phyloP scores from a whole-genome alignment of 2,888 invertebrate species.

The Eristalis intricaria region DNA sequence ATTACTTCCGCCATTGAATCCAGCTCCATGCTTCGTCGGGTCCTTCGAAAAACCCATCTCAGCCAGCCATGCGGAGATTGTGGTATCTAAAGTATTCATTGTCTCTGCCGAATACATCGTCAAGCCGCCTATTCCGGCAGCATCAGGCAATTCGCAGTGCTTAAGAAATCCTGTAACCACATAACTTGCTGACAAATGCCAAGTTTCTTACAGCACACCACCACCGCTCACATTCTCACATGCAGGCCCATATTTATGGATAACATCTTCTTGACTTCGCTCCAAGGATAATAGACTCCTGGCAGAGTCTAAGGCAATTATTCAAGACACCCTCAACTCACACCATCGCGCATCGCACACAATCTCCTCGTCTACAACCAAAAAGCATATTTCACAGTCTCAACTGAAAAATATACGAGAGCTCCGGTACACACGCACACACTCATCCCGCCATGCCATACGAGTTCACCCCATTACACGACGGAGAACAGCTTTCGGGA shows the following conservation, averaged over 20 bases:
- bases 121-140: conserved; percentile 42
- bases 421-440: conserved; percentile 8
- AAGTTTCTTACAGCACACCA: conserved; percentile 51
- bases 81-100: conserved; percentile 42
- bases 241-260: conserved; percentile 47
- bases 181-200: conserved; percentile 71
- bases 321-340: conserved; percentile 32
- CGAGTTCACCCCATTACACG: conserved; percentile 62
- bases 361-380: conserved; percentile 36
- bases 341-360: not conserved
- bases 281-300: conserved; percentile 65
- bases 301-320: conserved; percentile 57
- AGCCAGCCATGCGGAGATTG: conserved; percentile 28
- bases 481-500: conserved; percentile 70
- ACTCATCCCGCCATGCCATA: not conserved
- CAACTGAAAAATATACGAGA: conserved; percentile 41
- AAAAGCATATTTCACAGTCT: conserved; percentile 68
- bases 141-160: conserved; percentile 63
- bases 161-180: conserved; percentile 67
- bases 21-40: not conserved
- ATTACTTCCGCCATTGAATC: conserved; percentile 58
- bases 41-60: not conserved
- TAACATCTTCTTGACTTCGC: conserved; percentile 70
- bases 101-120: conserved; percentile 26
- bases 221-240: conserved; percentile 7